Percentiles rank a stretch among this genome's conserved stretches.
phyloP scores from a whole-genome alignment of 2,113 vertebrate genomes.

The Phalacrocorax aristotelis region DNA sequence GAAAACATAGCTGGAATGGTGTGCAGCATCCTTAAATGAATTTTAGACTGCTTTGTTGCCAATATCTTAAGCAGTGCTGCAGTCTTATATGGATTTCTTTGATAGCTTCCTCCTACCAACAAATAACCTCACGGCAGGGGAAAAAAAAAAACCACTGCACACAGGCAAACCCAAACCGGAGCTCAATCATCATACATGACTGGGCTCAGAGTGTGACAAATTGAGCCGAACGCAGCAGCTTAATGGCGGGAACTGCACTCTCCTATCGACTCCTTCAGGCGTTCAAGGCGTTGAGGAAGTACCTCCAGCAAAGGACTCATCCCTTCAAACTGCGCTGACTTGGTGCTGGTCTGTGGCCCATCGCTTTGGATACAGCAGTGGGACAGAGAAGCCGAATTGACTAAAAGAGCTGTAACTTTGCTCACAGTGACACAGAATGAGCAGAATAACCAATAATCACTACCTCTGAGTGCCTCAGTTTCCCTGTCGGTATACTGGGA shows the following conservation, averaged over 20 bases:
- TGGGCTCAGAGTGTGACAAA: not conserved
- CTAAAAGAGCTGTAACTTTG: not conserved
- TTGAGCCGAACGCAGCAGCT: not conserved
- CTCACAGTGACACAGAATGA: not conserved
- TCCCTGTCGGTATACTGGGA: not conserved
- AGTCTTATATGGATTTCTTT: constrained; percentile 29
- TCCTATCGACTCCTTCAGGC: not conserved
- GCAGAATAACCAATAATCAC: not conserved
- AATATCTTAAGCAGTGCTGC: constrained; percentile 29
- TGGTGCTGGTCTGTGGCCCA: not conserved
- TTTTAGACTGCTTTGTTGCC: constrained; percentile 37
- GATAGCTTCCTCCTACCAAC: not conserved
- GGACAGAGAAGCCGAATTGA: not conserved
- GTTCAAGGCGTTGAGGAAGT: not conserved
- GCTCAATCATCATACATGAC: not conserved
- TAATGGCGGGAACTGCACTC: not conserved
- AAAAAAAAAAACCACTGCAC: not conserved
- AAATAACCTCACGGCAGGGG: not conserved
- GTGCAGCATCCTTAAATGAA: constrained; percentile 47
- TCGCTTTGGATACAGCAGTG: not conserved
- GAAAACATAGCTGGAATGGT: constrained; percentile 45
- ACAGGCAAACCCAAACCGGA: not conserved
- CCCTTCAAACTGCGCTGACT: not conserved
- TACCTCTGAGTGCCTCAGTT: not conserved
- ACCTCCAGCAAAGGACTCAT: not conserved